Evolutionary conservation across 1,140 invertebrate genomes (phyloP), one percentile per base, ranked within the genome.

Genomic region (Halotydeus destructor): DNA sequence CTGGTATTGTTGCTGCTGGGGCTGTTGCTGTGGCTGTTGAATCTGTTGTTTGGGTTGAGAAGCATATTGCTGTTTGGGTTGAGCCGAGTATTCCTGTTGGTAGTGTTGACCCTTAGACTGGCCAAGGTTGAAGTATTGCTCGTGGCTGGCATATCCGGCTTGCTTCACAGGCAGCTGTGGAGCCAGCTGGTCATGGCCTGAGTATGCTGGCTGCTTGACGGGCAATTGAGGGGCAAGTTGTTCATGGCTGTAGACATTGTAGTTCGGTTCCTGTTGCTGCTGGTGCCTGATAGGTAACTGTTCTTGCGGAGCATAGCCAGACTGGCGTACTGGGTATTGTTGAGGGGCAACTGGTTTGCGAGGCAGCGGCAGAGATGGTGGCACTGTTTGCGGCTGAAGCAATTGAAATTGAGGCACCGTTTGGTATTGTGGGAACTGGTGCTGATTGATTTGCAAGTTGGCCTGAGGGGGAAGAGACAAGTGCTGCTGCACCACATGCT

Each of bases 41-140:
- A 12, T 35, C 19, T 23, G 27, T 41, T 8, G 43, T 21, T 32
- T 38, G 33, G n/a, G 41, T 38, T 32, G 24, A 47, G 18, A 36
- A 19, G n/a, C 27, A 22, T 14, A 27, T 37, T 14, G 32, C 18
- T 16, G 8, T 45, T n/a, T n/a, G n/a, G 19, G 22, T 18, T 32
- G 44, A 19, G 18, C 38, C 26, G 6, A 16, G 6, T 6, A 44
- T 32, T 27, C 24, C 23, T 18, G 36, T 21, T 11, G 34, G 38
- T 34, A 28, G 21, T 35, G 40, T 21, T 1, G 27, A n/a, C n/a
- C n/a, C n/a, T n/a, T n/a, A n/a, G n/a, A n/a, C n/a, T 27, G 24
- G 45, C 21, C 16, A 9, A 18, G 3, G 31, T 19, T 31, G 27
- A 14, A n/a, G 40, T 6, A 9, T 34, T 2, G 5, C 18, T 31